phyloP scores from a whole-genome alignment of 1,140 invertebrate species.

The Bombus impatiens region DNA sequence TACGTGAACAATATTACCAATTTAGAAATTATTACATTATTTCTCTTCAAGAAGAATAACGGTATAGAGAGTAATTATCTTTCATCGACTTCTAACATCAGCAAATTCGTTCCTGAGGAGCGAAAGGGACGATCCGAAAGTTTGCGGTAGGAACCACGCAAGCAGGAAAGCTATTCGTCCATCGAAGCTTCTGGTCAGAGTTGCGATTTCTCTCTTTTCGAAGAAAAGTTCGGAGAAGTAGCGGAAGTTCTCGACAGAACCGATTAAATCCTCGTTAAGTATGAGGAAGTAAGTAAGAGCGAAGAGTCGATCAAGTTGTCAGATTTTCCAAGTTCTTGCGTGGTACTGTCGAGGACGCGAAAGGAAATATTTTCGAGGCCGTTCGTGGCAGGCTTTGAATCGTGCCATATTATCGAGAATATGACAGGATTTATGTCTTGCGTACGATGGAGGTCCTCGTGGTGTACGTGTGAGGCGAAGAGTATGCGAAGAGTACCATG shows the following conservation, averaged over 20 bases:
- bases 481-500: too few relatives aligned
- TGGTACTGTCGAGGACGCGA: neutral
- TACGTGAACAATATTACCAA: neutral
- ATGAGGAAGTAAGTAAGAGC: too few relatives aligned
- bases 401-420: neutral
- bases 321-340: neutral
- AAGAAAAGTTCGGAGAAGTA: neutral
- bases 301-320: neutral
- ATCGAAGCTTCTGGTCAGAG: constrained; percentile 2
- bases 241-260: neutral
- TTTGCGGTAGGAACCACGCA: neutral
- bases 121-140: neutral
- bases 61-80: neutral
- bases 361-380: neutral
- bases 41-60: neutral
- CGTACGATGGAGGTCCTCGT: neutral
- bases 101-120: neutral
- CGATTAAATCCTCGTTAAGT: neutral
- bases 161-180: constrained; percentile 22
- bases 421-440: neutral
- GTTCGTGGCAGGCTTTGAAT: neutral
- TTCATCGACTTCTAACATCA: neutral
- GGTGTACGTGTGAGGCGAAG: too few relatives aligned
- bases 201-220: neutral
- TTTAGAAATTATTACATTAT: neutral